Conservation (phyloP, 2,797 vertebrate genomes). For the Enteromius mattozi region DNA sequence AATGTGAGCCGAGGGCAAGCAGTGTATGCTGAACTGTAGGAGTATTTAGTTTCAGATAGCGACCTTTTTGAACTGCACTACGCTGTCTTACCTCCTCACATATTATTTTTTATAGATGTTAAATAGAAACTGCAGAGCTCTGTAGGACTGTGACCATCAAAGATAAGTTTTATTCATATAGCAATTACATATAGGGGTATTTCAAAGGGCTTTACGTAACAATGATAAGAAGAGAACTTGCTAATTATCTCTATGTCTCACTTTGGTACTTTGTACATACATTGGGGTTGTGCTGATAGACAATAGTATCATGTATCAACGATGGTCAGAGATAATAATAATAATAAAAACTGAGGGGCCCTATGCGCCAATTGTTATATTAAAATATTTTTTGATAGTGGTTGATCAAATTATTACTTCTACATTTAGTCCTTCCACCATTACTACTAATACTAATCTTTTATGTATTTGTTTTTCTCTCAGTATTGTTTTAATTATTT, state of each 20-base stretch:
- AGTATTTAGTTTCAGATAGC: conserved; percentile 45
- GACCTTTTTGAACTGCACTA: conserved; percentile 57
- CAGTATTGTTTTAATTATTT: neutral
- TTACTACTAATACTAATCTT: neutral
- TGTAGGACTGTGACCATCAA: conserved; percentile 31
- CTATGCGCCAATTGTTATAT: neutral
- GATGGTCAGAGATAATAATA: neutral
- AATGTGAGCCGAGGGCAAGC: conserved; percentile 37
- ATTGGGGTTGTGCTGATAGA: neutral
- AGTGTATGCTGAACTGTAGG: conserved; percentile 30
- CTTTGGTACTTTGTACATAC: neutral
- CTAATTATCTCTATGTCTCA: neutral
- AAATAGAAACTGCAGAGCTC: conserved; percentile 59
- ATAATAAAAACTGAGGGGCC: neutral
- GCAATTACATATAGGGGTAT: neutral
- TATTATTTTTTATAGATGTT: conserved; percentile 53
- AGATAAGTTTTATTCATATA: neutral
- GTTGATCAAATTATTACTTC: neutral
- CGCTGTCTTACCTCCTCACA: conserved; percentile 9
- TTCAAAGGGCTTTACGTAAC: neutral
- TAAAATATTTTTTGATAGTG: neutral
- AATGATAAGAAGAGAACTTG: neutral
- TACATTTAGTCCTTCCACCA: neutral
- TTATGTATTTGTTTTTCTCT: neutral
- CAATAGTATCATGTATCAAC: too few species aligned